Percentiles rank a stretch among this genome's conserved stretches.
Conservation (phyloP, 2,888 invertebrate genomes). For the Geotrupes spiniger region DNA sequence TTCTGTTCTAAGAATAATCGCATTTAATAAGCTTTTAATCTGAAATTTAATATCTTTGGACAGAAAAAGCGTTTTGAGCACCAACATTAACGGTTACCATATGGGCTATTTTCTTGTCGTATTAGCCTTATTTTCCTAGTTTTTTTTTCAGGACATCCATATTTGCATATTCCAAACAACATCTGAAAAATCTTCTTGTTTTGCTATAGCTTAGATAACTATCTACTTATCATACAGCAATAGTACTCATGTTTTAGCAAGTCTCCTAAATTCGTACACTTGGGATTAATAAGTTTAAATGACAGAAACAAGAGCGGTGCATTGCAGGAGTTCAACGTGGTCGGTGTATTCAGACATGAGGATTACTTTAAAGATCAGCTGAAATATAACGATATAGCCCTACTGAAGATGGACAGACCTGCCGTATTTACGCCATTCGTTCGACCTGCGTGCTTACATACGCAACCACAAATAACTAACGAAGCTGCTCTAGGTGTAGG, state of each 20-base stretch:
- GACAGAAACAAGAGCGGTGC: background rate
- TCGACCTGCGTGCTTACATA: constrained; percentile 59
- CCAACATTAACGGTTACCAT: too few relatives aligned
- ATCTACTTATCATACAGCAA: too few relatives aligned
- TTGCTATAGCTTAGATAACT: too few relatives aligned
- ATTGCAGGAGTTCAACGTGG: constrained; percentile 11
- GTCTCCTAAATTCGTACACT: background rate
- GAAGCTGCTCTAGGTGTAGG: constrained; percentile 57
- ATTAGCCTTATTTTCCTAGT: too few relatives aligned
- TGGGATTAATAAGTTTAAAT: constrained; percentile 5
- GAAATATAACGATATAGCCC: constrained; percentile 61
- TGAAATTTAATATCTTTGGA: too few relatives aligned
- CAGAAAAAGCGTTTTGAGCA: too few relatives aligned
- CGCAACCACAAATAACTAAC: constrained; percentile 36
- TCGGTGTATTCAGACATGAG: constrained; percentile 5
- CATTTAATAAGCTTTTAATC: too few relatives aligned
- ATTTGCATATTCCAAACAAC: too few relatives aligned
- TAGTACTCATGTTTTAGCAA: constrained; percentile 6
- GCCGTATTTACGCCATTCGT: constrained; percentile 55
- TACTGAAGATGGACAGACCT: constrained; percentile 55
- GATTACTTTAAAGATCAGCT: constrained; percentile 4
- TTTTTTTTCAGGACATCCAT: too few relatives aligned
- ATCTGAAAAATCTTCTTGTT: too few relatives aligned
- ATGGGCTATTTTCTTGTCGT: too few relatives aligned
- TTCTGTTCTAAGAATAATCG: too few relatives aligned